Evolutionary conservation across 2,113 vertebrate species (phyloP).

Genomic region (Gambusia holbrooki): DNA sequence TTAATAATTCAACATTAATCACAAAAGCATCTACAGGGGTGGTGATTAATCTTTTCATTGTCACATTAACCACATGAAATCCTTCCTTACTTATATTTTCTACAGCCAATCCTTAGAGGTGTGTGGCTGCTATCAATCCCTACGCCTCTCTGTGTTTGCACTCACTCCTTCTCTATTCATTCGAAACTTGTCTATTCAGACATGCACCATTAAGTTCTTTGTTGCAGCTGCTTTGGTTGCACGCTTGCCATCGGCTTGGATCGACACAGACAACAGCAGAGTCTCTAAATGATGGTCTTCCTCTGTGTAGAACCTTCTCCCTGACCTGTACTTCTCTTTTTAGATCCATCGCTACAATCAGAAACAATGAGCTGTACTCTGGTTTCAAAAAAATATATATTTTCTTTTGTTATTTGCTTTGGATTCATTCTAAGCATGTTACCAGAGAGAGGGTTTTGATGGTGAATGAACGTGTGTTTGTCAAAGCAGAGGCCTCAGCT

Average conservation of each 20-base stretch:
- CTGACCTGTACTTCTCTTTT: slow-evolving; percentile 24
- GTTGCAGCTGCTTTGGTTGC: slow-evolving; percentile 49
- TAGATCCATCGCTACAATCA: background rate
- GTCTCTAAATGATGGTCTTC: slow-evolving; percentile 32
- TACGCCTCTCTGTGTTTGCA: slow-evolving; percentile 2
- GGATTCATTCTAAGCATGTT: background rate
- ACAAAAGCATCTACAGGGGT: background rate
- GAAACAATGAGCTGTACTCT: background rate
- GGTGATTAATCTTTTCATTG: background rate
- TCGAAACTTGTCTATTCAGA: slow-evolving; percentile 50
- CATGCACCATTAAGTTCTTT: slow-evolving; percentile 66
- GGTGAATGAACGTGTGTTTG: slow-evolving; percentile 55
- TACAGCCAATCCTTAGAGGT: background rate
- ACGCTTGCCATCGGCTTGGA: slow-evolving; percentile 47
- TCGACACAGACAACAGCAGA: slow-evolving; percentile 44
- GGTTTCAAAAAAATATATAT: background rate
- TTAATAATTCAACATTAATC: background rate
- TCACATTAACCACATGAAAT: background rate
- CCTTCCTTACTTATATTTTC: background rate
- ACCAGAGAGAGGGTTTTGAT: slow-evolving; percentile 29
- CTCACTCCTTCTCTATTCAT: slow-evolving; percentile 13
- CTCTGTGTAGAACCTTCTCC: slow-evolving; percentile 32
- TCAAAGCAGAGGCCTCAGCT: slow-evolving; percentile 42
- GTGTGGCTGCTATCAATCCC: background rate
- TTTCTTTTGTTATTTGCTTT: background rate